Base-by-base conservation (phyloP, 2,797 vertebrate genomes). In the Chromobotia macracanthus region DNA sequence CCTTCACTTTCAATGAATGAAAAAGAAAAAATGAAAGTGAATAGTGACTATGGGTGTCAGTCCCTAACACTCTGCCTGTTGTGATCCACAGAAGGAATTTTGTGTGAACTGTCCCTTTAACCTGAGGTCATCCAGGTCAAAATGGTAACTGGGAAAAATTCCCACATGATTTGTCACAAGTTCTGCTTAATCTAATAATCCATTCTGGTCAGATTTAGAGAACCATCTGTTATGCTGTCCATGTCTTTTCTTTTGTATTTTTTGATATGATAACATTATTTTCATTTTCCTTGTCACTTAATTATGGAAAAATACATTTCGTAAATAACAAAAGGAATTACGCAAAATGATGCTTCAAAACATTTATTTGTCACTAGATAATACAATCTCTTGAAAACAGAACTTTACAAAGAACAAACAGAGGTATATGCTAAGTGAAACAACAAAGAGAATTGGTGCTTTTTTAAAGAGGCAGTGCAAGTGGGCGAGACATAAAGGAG, bases 281-380 rank as follows among this genome's bases (percentile, higher is more conserved):
- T 25, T 0, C 2, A 21, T 38, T 35, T 11, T 25, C 3, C 18
- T 3, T 25, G 0, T 6, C 18, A 13, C 50, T n/a, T 44, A 25
- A 10, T 65, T n/a, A 23, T 10, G 18, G 2, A n/a, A 6, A 23
- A 16, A 51, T 38, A 65, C 12, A 35, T 61, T 12, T 2, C 44
- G 18, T 19, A 7, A 65, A 79, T 64, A 72, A 38, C 16, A 70
- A 13, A n/a, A 15, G 19, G 35, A 55, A 75, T 16, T 13, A 28
- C 23, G 28, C 25, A 18, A 68, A 70, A 84, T 88, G 86, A 87
- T 92, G 92, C 90, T 92, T 93, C 56, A 93, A 92, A 94, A 93
- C 94, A 93, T 95, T 94, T 94, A 94, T 93, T 92, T 25, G 83
- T 84, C 86, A 81, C 87, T 81, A 84, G 69, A 83, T 86, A 87